A percentile compares a stretch with the other conserved stretches of the same genome.
phyloP scores from a whole-genome alignment of 30 jellyfish, hydroid and myxozoan genomes.

The Aurelia sp. region DNA sequence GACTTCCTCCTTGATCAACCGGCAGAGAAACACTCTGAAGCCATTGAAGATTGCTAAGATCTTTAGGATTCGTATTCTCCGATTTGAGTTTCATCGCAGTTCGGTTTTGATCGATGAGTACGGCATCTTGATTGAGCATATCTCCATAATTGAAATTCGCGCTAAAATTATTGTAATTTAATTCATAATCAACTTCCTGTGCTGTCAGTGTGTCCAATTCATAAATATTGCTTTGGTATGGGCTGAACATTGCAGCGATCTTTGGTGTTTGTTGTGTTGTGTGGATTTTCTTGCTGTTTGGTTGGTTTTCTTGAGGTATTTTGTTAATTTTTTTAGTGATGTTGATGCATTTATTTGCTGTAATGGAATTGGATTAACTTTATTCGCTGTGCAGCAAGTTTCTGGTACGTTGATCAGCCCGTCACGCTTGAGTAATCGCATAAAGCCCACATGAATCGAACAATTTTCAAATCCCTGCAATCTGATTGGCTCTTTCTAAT shows the following conservation, averaged over 20 bases:
- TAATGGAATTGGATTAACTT: background rate
- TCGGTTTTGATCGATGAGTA: conserved; percentile 57
- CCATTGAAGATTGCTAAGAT: conserved; percentile 89
- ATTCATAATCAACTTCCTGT: conserved; percentile 90
- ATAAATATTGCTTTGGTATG: conserved; percentile 80
- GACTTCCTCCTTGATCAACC: conserved; percentile 77
- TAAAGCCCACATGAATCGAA: conserved; percentile 57
- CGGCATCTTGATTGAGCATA: conserved; percentile 81
- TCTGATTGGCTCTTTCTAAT: conserved; percentile 57
- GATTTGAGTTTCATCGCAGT: conserved; percentile 87
- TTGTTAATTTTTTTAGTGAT: background rate
- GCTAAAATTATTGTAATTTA: conserved; percentile 71
- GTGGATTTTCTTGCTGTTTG: conserved; percentile 1
- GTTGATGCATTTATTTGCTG: too few relatives aligned
- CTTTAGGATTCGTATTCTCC: conserved; percentile 76
- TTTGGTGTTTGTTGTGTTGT: background rate
- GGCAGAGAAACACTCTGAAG: conserved; percentile 90
- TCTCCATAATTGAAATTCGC: conserved; percentile 95
- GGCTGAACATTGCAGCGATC: conserved; percentile 78
- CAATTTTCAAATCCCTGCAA: conserved; percentile 28
- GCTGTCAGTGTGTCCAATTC: conserved; percentile 90
- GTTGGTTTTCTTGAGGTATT: background rate
- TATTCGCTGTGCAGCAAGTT: conserved; percentile 61
- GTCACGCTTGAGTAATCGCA: conserved; percentile 85
- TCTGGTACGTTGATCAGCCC: conserved; percentile 48